phyloP scores from a whole-genome alignment of 2,797 vertebrate species.

The Gadopsis marmoratus region DNA sequence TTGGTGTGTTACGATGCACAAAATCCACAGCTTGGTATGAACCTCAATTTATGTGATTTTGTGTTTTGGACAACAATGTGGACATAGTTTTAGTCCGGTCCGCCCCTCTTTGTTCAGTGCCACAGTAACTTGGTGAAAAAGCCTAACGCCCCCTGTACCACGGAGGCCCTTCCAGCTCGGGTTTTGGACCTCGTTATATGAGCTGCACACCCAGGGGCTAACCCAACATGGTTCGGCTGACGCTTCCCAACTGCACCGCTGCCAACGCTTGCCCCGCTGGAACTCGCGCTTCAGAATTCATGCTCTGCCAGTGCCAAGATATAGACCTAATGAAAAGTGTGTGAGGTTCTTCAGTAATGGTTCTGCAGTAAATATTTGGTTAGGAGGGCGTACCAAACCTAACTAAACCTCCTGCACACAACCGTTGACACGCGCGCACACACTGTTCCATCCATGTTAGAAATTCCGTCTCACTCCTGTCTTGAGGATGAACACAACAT shows the following conservation, averaged over 20 bases:
- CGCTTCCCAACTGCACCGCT: not conserved
- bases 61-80: too few species aligned
- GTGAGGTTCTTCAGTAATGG: not conserved
- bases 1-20: not conserved
- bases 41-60: not conserved
- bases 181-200: not conserved
- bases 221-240: conserved; percentile 6
- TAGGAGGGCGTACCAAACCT: not conserved
- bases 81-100: not conserved
- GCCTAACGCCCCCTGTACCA: not conserved
- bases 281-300: not conserved
- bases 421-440: not conserved
- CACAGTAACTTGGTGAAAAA: not conserved
- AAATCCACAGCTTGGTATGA: not conserved
- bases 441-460: not conserved
- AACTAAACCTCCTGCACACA: not conserved
- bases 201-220: conserved; percentile 2
- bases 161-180: not conserved
- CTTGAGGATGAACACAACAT: conserved; percentile 8
- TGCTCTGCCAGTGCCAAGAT: not conserved
- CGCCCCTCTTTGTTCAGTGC: not conserved
- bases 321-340: not conserved
- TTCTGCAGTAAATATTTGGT: conserved; percentile 16
- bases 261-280: conserved; percentile 7
- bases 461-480: not conserved